These are phyloP conservation scores for Osedax fenrisi DNA, from an alignment of 2,888 invertebrate species.

Conservation along the genomic window DNA sequence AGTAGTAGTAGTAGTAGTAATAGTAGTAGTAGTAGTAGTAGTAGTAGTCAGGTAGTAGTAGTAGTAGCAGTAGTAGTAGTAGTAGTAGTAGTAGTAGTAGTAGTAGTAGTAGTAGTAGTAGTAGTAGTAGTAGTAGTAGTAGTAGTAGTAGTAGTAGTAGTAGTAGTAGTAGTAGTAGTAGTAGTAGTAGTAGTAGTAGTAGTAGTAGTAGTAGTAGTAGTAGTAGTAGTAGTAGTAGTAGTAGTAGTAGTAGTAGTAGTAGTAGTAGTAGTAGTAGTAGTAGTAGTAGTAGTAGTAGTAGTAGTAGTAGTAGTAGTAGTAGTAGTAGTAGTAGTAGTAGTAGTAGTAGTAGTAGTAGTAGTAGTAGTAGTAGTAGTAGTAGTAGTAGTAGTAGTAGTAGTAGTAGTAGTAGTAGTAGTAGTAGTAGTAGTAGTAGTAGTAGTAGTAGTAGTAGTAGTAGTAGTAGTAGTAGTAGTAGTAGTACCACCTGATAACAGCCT, in stretches of 20 bases:
- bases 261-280: slow-evolving; percentile 21
- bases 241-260: slow-evolving; percentile 22
- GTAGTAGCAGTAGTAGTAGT: slow-evolving; percentile 18
- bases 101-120: slow-evolving; percentile 24
- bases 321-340: slow-evolving; percentile 21
- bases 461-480: slow-evolving; percentile 32
- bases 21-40: slow-evolving; percentile 28
- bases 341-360: slow-evolving; percentile 24
- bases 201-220: slow-evolving; percentile 32
- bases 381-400: slow-evolving; percentile 20
- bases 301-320: slow-evolving; percentile 20
- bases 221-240: slow-evolving; percentile 21
- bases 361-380: slow-evolving; percentile 24
- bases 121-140: slow-evolving; percentile 29
- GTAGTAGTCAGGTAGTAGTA: background rate
- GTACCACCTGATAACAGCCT: slow-evolving; percentile 21
- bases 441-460: slow-evolving; percentile 31
- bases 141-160: slow-evolving; percentile 31
- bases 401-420: slow-evolving; percentile 24
- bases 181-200: slow-evolving; percentile 29
- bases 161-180: slow-evolving; percentile 33
- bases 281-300: slow-evolving; percentile 20
- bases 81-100: slow-evolving; percentile 20
- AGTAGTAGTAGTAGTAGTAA: slow-evolving; percentile 32
- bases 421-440: slow-evolving; percentile 27